Base-by-base conservation (phyloP, 2,888 invertebrate species). In the Bembecia ichneumoniformis region DNA sequence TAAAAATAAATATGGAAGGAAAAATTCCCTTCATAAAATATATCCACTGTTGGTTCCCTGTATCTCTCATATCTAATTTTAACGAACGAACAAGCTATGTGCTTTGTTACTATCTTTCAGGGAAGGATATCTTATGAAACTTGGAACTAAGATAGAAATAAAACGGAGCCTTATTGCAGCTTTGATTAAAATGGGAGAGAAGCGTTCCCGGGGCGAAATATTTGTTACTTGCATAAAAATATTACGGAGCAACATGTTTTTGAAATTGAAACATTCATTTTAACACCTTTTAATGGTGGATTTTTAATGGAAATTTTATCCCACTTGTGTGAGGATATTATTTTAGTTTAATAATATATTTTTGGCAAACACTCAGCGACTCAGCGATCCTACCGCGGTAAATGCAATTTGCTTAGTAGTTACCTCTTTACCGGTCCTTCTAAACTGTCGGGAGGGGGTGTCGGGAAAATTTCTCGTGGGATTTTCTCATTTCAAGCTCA, bases 401-500 rank as follows among this genome's bases (percentile, higher is more conserved):
- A 71, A 76, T 74, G 76, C 75, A 79, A 81, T 82, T 81, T 81
- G 71, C 74, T 75, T 77, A 72, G 77, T 66, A 71, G 75, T 76
- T 74, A 76, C 77, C 75, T 71, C 69, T 74, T 77, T 77, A 77
- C 71, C 67, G 63, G 58, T 58, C 58, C 62, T 34, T 13, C 65
- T 68, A 66, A 28, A 61, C 60, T 59, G 64, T 57, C 54, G 55
- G 52, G 58, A 35, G 56, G 58, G 58, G 54, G 58, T 51, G 60
- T 52, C n/a, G 56, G 55, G 57, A 56, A 60, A 73, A 76, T 73
- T 71, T 74, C 72, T 67, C 67, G 53, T 57, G 70, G 68, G 73
- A 71, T 73, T 61, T 77, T 76, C 74, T 78, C 74, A 77, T 81
- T 79, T 79, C 77, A 77, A 72, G 80, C 79, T 77, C 74, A 77